Conservation (phyloP, 2,113 vertebrate species). For the Carollia perspicillata region DNA sequence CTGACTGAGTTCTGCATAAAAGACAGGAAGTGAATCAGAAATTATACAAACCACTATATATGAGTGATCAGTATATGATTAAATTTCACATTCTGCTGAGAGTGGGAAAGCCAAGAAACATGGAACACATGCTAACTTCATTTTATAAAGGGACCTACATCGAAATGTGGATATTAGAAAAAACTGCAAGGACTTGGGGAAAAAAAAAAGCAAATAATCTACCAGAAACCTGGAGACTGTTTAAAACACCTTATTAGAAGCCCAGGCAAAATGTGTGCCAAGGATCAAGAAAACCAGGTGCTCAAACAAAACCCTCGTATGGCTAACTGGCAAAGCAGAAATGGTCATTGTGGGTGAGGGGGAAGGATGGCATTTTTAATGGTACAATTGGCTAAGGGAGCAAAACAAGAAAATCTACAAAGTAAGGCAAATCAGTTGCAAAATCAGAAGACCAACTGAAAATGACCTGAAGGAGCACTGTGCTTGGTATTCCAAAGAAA, state of each 20-base stretch:
- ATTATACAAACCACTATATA: slow-evolving; percentile 51
- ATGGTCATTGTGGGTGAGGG: background rate
- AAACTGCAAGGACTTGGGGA: background rate
- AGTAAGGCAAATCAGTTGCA: slow-evolving; percentile 30
- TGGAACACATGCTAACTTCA: slow-evolving; percentile 41
- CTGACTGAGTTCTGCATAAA: slow-evolving; percentile 23
- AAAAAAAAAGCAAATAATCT: slow-evolving; percentile 37
- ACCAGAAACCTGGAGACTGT: slow-evolving; percentile 42
- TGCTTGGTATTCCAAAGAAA: slow-evolving; percentile 18
- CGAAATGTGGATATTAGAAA: slow-evolving; percentile 32
- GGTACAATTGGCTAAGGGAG: background rate
- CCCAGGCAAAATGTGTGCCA: slow-evolving; percentile 11
- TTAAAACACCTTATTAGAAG: slow-evolving; percentile 54
- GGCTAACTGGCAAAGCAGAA: slow-evolving; percentile 47
- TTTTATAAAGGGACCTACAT: slow-evolving; percentile 46
- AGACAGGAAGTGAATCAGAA: slow-evolving; percentile 63
- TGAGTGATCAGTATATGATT: slow-evolving; percentile 55
- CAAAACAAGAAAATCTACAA: slow-evolving; percentile 46
- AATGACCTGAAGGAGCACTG: background rate
- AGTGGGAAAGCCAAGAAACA: slow-evolving; percentile 38
- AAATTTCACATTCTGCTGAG: slow-evolving; percentile 49
- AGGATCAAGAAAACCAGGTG: slow-evolving; percentile 53
- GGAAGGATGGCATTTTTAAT: background rate
- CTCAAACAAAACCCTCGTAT: slow-evolving; percentile 38
- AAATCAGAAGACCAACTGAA: background rate